phyloP scores from a whole-genome alignment of 1,140 invertebrate genomes.

The Megalopta genalis region DNA sequence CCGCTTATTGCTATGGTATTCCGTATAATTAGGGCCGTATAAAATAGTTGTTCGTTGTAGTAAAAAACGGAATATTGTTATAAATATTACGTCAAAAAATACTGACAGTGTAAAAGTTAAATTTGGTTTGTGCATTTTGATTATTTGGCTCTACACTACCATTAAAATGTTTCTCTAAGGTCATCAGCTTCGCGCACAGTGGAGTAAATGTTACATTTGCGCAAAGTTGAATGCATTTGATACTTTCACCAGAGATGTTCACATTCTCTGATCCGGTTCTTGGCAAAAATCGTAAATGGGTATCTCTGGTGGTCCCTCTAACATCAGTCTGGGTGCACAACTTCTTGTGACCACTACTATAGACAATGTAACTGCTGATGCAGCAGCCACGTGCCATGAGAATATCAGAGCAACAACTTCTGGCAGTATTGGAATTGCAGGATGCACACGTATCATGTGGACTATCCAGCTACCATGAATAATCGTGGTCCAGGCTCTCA shows the following conservation, averaged over 20 bases:
- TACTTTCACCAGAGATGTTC: neutral
- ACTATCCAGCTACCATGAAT: constrained; percentile 77
- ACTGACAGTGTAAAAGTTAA: constrained; percentile 24
- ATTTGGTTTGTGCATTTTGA: constrained; percentile 16
- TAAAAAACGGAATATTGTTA: constrained; percentile 26
- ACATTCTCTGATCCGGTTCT: constrained; percentile 53
- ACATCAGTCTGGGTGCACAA: constrained; percentile 55
- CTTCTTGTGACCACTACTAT: constrained; percentile 68
- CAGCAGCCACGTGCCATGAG: constrained; percentile 75
- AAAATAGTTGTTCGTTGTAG: constrained; percentile 29
- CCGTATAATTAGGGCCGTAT: constrained; percentile 7
- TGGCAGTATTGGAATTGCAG: constrained; percentile 37
- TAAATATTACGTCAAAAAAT: constrained; percentile 44
- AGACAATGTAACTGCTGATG: constrained; percentile 70
- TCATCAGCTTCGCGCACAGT: constrained; percentile 19
- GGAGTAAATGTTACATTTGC: constrained; percentile 1
- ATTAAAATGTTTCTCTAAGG: constrained; percentile 31
- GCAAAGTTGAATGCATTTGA: constrained; percentile 10
- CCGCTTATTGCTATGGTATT: constrained; percentile 12
- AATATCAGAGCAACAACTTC: constrained; percentile 73
- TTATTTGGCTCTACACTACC: constrained; percentile 23
- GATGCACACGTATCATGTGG: constrained; percentile 71
- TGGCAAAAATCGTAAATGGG: constrained; percentile 74
- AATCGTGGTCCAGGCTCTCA: constrained; percentile 70
- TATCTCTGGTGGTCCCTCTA: constrained; percentile 67